Evolutionary conservation across 2,797 vertebrate species (phyloP).

Genomic region (Lithobates sylvaticus): DNA sequence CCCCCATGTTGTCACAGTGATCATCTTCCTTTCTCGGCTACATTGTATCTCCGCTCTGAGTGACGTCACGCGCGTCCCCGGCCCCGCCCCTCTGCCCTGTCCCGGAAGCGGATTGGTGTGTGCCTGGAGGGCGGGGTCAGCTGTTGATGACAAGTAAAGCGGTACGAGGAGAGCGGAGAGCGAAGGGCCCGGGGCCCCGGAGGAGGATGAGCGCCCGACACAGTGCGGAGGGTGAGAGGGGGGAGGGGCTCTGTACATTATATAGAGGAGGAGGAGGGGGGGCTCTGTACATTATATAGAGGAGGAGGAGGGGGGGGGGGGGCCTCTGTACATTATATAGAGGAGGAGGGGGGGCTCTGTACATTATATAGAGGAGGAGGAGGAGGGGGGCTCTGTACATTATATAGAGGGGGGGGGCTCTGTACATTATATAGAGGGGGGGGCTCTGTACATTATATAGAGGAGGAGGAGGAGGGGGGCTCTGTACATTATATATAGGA

Average conservation of each 20-base stretch:
- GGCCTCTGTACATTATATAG: no score
- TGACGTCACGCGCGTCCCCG: not conserved
- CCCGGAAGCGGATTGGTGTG: not conserved
- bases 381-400: no score
- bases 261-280: no score
- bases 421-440: no score
- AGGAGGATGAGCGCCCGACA: conserved; percentile 36
- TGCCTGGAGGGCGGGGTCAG: not conserved
- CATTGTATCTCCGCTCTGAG: not conserved
- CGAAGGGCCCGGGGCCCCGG: not conserved
- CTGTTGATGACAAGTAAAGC: not conserved
- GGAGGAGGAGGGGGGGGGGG: no score
- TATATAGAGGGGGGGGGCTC: no score
- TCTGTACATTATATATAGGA: no score
- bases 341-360: no score
- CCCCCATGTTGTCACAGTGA: not conserved
- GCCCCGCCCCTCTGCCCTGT: not conserved
- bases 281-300: no score
- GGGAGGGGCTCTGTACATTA: not conserved
- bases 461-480: no score
- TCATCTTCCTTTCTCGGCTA: not conserved
- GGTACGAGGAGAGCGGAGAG: not conserved
- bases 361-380: no score
- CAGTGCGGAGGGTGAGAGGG: conserved; percentile 16
- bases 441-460: no score